Percentiles rank a stretch among this genome's conserved stretches.
These are phyloP conservation scores for Girardia tigrina DNA, from an alignment of 2,888 invertebrate genomes.

Conservation along the genomic window DNA sequence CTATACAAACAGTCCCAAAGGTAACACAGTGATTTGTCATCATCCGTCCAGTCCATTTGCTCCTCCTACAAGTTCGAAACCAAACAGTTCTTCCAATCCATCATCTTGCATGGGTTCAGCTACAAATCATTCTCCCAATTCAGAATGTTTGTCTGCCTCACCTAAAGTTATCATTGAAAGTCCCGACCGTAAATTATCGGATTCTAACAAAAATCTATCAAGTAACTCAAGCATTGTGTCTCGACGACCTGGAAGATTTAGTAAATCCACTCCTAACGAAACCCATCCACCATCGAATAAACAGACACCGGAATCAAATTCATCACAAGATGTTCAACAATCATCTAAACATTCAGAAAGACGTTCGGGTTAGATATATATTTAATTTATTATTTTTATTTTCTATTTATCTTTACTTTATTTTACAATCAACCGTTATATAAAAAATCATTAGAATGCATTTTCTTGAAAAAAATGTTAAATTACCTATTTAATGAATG, in stretches of 20 bases:
- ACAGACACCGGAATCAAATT: neutral
- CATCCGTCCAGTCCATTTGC: constrained; percentile 29
- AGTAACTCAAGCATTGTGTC: neutral
- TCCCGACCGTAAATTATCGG: neutral
- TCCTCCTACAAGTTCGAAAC: constrained; percentile 2
- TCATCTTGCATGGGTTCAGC: neutral
- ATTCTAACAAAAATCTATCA: neutral
- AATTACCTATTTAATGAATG: too few species aligned
- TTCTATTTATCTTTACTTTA: too few species aligned
- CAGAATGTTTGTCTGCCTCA: neutral
- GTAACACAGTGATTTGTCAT: constrained; percentile 26
- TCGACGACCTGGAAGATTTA: neutral
- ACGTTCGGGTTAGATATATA: constrained; percentile 2
- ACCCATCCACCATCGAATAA: neutral
- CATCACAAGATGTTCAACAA: neutral
- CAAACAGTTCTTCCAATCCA: constrained; percentile 3
- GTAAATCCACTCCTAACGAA: neutral
- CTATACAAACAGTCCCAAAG: constrained; percentile 17
- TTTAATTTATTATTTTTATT: too few species aligned
- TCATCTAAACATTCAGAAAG: neutral
- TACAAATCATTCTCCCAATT: neutral
- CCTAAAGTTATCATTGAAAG: neutral
- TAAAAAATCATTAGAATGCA: too few species aligned
- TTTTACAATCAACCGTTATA: too few species aligned
- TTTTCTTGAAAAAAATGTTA: too few species aligned